Evolutionary conservation across 2,888 invertebrate species (phyloP).

Genomic region (Drosophila seclusa): DNA sequence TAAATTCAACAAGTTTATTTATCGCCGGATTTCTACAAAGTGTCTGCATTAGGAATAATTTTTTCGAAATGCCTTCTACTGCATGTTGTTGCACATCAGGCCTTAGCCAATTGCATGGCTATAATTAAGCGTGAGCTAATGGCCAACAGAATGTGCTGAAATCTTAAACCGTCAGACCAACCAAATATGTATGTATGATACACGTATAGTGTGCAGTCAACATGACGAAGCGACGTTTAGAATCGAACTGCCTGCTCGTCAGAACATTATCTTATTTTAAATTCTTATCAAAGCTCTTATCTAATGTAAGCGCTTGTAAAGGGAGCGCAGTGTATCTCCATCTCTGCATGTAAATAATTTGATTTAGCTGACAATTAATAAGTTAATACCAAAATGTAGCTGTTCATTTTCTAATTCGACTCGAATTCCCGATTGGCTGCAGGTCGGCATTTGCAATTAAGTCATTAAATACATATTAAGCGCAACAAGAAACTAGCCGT

Average conservation of each 20-base stretch:
- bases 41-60: slow-evolving; percentile 38
- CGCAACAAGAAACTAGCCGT: slow-evolving; percentile 43
- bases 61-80: slow-evolving; percentile 26
- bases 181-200: not conserved
- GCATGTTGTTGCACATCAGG: slow-evolving; percentile 44
- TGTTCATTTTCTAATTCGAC: slow-evolving; percentile 43
- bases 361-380: slow-evolving; percentile 48
- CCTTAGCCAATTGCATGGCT: slow-evolving; percentile 30
- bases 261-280: too few species aligned
- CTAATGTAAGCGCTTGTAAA: too few species aligned
- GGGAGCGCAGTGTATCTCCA: too few species aligned
- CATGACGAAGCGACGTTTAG: too few species aligned
- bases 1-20: slow-evolving; percentile 72
- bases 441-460: slow-evolving; percentile 64
- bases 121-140: slow-evolving; percentile 52
- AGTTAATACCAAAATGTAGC: slow-evolving; percentile 34
- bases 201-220: too few species aligned
- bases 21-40: slow-evolving; percentile 44
- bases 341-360: slow-evolving; percentile 22
- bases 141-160: slow-evolving; percentile 34
- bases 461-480: slow-evolving; percentile 77
- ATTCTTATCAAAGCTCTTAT: too few species aligned
- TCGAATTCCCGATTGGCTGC: slow-evolving; percentile 13
- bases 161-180: slow-evolving; percentile 32
- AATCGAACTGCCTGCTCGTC: too few species aligned